phyloP scores from a whole-genome alignment of 2,797 vertebrate species.

The Steatocranus sp. region DNA sequence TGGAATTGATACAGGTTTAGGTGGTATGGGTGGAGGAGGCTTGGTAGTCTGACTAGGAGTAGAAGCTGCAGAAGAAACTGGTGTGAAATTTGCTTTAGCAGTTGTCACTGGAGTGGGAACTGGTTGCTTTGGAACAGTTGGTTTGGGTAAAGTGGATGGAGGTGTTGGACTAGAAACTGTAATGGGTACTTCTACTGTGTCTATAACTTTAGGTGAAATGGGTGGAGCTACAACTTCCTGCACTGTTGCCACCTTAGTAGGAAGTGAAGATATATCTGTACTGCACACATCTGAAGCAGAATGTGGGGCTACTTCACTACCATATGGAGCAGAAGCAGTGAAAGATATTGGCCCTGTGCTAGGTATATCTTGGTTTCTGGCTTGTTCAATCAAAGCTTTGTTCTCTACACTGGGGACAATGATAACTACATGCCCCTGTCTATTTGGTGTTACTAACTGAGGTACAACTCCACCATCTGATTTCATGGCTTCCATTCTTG shows the following conservation, averaged over 20 bases:
- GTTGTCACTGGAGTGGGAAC: conserved; percentile 38
- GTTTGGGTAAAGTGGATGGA: conserved; percentile 30
- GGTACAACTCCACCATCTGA: conserved; percentile 37
- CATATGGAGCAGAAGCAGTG: conserved; percentile 54
- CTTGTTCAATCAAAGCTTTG: conserved; percentile 39
- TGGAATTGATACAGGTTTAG: conserved; percentile 91
- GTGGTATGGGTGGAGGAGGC: conserved; percentile 90
- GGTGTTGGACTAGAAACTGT: conserved; percentile 59
- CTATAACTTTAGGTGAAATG: conserved; percentile 71
- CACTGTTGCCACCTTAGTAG: conserved; percentile 39
- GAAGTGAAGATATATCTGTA: conserved; percentile 39
- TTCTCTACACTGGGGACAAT: conserved; percentile 76
- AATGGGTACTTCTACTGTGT: conserved; percentile 63
- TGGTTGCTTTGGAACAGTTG: conserved; percentile 66
- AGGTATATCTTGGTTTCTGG: conserved; percentile 32
- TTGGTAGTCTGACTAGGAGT: conserved; percentile 67
- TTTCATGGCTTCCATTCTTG: conserved; percentile 55
- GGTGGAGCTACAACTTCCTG: conserved; percentile 62
- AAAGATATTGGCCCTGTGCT: conserved; percentile 35
- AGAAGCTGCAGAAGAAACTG: conserved; percentile 45
- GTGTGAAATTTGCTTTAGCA: conserved; percentile 24
- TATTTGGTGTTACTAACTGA: conserved; percentile 64
- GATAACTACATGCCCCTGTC: conserved; percentile 71
- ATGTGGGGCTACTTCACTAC: conserved; percentile 4
- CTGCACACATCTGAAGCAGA: conserved; percentile 25